A percentile compares a stretch with the other conserved stretches of the same genome.
These are phyloP conservation scores for Gnathonemus echidnorhynchus DNA, from an alignment of 2,113 vertebrate species.

Conservation along the genomic window DNA sequence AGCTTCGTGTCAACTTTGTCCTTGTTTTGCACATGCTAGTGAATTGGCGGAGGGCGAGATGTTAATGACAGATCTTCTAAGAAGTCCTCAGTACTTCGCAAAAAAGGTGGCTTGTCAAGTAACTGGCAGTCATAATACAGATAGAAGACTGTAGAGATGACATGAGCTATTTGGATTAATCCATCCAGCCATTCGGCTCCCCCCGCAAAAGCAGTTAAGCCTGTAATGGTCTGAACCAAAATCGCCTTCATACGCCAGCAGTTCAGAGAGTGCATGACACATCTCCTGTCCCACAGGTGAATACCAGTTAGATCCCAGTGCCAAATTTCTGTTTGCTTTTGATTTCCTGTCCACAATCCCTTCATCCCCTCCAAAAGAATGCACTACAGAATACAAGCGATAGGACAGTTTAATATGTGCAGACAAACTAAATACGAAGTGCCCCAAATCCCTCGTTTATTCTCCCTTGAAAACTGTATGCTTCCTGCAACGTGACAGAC, in stretches of 20 bases:
- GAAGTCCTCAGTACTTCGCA: background rate
- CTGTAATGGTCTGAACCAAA: background rate
- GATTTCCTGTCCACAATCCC: background rate
- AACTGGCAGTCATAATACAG: background rate
- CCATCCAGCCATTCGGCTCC: background rate
- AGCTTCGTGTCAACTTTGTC: background rate
- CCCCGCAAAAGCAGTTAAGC: background rate
- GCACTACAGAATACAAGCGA: background rate
- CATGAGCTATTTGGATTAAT: background rate
- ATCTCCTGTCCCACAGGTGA: background rate
- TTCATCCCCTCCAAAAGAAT: background rate
- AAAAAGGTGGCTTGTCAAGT: background rate
- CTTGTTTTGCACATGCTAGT: background rate
- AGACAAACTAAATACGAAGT: background rate
- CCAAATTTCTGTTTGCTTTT: background rate
- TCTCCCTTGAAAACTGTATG: background rate
- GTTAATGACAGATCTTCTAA: background rate
- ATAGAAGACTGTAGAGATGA: background rate
- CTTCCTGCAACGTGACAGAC: background rate
- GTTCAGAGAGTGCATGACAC: background rate
- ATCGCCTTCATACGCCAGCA: background rate
- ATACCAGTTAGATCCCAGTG: background rate
- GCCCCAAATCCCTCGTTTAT: background rate
- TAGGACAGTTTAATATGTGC: background rate
- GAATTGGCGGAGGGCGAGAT: background rate